Evolutionary conservation across 1,140 invertebrate species (phyloP), one percentile per base, ranked within the genome.

Genomic region (Cherax quadricarinatus): DNA sequence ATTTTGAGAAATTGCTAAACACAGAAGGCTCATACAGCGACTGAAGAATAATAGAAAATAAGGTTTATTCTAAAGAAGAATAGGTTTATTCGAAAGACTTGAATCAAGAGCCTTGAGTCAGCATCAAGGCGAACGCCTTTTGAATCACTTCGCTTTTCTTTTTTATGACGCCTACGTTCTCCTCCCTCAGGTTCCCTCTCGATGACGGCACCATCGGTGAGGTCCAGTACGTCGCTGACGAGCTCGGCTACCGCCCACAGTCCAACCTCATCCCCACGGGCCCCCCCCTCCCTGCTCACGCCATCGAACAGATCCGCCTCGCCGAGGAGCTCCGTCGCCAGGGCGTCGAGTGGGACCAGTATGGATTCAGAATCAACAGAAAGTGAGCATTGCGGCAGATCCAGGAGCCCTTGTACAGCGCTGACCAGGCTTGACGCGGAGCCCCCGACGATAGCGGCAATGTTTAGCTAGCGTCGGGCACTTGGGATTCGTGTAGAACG

Each of bases 161-260:
- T 41, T 41, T 1, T 41, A 41, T 41, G 30, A 41, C 30, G 30
- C 30, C 30, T 41, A 41, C 30, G 30, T 41, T 41, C 16, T 82
- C 14, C 21, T 62, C 57, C 83, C 30, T 85, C 49, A 89, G 88
- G 48, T 89, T 84, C 81, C 88, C 88, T 57, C 48, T 84, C 9
- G 75, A 78, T 48, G 88, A 83, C 41, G 88, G 88, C 12, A 24
- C 80, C n/a, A 41, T 57, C 62, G 88, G 49, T 73, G 88, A 89
- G 49, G 88, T 89, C 88, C 21, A 2, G 21, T 89, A 89, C 88
- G 16, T 84, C 7, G 88, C 88, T 18, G 88, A 89, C 62, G 88
- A 89, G 80, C 30, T 48, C 10, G 88, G 88, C 16, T 89, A 83
- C 80, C 88, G 82, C n/a, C 79, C 88, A 4, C 41, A 83, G n/a